Percentiles rank a stretch among this genome's conserved stretches.
Conservation (phyloP, 53 echinoderm and acorn worm species). For the Zoroaster sp. region DNA sequence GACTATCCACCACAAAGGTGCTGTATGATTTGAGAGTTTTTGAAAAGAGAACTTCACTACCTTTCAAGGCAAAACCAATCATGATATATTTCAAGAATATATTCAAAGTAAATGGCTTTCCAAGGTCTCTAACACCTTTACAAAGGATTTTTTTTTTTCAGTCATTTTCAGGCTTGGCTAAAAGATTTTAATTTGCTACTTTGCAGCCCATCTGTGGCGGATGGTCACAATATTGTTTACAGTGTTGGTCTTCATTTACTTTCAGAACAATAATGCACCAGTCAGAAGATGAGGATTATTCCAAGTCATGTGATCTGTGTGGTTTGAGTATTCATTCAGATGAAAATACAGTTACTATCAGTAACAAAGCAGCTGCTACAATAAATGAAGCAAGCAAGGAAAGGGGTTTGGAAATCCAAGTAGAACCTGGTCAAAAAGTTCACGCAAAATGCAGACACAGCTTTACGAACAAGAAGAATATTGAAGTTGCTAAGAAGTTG, state of each 20-base stretch:
- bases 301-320: no score
- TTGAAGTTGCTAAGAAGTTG: conserved; percentile 2
- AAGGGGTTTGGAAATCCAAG: no score
- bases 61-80: not conserved
- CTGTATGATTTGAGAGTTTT: not conserved
- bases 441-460: not conserved
- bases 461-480: not conserved
- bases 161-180: not conserved
- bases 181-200: not conserved
- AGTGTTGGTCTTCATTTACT: no score
- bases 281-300: no score
- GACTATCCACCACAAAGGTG: not conserved
- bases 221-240: not conserved
- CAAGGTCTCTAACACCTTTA: not conserved
- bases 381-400: no score
- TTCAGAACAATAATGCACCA: not conserved
- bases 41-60: not conserved
- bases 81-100: not conserved
- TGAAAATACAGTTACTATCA: no score
- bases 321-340: no score
- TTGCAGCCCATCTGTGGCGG: not conserved
- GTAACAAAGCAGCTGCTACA: no score
- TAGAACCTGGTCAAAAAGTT: not conserved
- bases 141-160: not conserved
- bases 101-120: not conserved